Evolutionary conservation across 2,797 vertebrate species (phyloP).

Genomic region (Karalla daura): DNA sequence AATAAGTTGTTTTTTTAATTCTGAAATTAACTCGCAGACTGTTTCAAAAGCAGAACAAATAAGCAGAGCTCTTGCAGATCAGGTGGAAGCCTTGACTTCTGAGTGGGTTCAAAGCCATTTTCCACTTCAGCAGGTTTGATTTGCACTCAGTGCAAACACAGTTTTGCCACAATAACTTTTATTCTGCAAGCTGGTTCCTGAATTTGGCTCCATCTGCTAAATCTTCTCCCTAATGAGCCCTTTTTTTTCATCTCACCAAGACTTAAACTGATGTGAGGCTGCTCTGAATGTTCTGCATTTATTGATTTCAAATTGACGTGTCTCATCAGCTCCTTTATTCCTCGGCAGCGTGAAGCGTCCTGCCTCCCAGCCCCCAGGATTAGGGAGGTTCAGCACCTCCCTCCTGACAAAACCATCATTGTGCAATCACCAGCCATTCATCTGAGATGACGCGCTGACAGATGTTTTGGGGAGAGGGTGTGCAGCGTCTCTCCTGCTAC

Average conservation of each 20-base stretch:
- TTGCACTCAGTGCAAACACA: not conserved
- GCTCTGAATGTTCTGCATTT: not conserved
- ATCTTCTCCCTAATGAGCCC: too few species aligned
- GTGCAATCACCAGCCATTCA: slow-evolving; percentile 72
- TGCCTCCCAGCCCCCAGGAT: slow-evolving; percentile 26
- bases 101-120: not conserved
- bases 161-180: too few species aligned
- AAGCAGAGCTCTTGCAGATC: not conserved
- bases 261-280: not conserved
- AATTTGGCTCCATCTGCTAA: too few species aligned
- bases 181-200: too few species aligned
- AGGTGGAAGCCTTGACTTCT: not conserved
- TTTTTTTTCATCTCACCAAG: not conserved
- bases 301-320: not conserved
- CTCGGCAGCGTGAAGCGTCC: slow-evolving; percentile 4
- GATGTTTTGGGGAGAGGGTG: slow-evolving; percentile 68
- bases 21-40: not conserved
- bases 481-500: slow-evolving; percentile 45
- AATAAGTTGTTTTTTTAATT: not conserved
- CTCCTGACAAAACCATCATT: slow-evolving; percentile 61
- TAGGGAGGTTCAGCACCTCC: slow-evolving; percentile 34
- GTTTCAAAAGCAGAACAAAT: slow-evolving; percentile 1
- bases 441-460: slow-evolving; percentile 65
- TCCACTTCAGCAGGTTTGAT: not conserved
- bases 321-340: slow-evolving; percentile 30